Evolutionary conservation across 2,113 vertebrate species (phyloP), one percentile per base, ranked within the genome.

Genomic region (Sapajus apella): DNA sequence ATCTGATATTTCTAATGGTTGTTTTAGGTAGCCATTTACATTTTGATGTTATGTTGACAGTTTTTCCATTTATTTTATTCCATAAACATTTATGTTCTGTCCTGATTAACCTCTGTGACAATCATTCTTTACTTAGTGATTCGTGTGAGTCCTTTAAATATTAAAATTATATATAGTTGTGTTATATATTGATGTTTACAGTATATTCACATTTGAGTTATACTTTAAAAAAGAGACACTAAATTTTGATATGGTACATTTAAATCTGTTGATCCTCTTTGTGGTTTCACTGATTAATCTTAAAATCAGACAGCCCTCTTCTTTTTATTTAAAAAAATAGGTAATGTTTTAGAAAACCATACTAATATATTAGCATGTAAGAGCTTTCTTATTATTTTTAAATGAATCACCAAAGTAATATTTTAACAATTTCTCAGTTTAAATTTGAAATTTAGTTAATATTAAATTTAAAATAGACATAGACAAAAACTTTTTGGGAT

Each of bases 361-460:
- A 16, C 9, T 73, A 89, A 84, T 64, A 87, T 85, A 52, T 92
- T 85, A 72, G 70, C 8, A 64, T 47, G 50, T 45, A 73, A 66
- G 75, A 73, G 18, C 13, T 73, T 92, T 84, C 83, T 64, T 58
- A 32, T 77, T 82, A 73, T 47, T 85, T 95, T 87, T 80, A 96
- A 64, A 77, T 61, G 27, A 95, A 47, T 66, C 84, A 79, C 12
- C 52, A 84, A 83, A 58, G n/a, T 76, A 94, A 84, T 72, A 35
- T 61, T 84, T 85, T 12, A 88, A 37, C 5, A 94, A 92, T 84
- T 90, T 95, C n/a, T 95, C 37, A 85, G 52, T 13, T 95, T 85
- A 64, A 72, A 58, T 92, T 92, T 92, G 18, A 70, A 84, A 84
- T 14, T 77, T 18, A 35, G 43, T 23, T 37, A 56, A 20, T 87